Percentiles rank a stretch among this genome's conserved stretches.
Evolutionary conservation across 2,797 vertebrate genomes (phyloP).

Genomic region (Miichthys miiuy): DNA sequence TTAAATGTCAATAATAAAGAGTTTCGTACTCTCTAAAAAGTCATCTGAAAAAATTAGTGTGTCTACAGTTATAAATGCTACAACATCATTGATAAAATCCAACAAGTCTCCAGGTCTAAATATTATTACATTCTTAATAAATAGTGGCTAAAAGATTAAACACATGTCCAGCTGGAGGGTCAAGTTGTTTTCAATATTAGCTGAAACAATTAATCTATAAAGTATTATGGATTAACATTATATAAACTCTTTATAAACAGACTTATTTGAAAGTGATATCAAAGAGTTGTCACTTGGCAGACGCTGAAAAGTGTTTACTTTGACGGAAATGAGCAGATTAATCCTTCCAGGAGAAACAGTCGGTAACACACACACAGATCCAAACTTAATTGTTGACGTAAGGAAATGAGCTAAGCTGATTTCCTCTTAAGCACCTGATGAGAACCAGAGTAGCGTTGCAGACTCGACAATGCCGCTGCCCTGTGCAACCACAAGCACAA

Average conservation of each 20-base stretch:
- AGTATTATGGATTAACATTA: neutral
- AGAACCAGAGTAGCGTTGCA: slow-evolving; percentile 52
- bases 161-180: neutral
- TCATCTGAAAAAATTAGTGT: neutral
- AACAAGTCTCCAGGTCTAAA: neutral
- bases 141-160: neutral
- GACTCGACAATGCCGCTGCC: slow-evolving; percentile 48
- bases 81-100: neutral
- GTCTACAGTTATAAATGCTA: neutral
- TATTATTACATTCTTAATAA: neutral
- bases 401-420: slow-evolving; percentile 66
- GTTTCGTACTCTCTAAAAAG: neutral
- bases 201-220: neutral
- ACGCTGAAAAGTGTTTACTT: slow-evolving; percentile 15
- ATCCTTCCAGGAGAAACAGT: slow-evolving; percentile 18
- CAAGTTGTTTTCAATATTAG: neutral
- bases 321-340: slow-evolving; percentile 21
- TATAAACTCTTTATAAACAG: neutral
- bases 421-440: slow-evolving; percentile 52
- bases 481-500: slow-evolving; percentile 34
- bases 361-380: slow-evolving; percentile 26
- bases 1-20: neutral
- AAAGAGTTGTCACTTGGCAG: neutral
- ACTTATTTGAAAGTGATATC: neutral
- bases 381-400: slow-evolving; percentile 33